These are phyloP conservation scores for Drosophila mulleri DNA, from an alignment of 2,888 invertebrate species.

Conservation along the genomic window DNA sequence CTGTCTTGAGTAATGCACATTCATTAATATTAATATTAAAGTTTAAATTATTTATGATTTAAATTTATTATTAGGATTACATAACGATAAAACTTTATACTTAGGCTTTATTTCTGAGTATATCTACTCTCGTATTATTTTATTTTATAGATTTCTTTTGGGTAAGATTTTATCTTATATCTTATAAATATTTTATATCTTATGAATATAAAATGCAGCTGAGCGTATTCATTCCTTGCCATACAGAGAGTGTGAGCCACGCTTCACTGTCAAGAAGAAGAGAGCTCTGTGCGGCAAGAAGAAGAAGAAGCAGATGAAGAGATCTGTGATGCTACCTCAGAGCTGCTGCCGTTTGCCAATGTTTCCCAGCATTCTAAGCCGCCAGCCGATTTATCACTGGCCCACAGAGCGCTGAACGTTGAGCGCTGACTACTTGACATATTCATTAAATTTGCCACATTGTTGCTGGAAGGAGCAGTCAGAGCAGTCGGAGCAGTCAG, in stretches of 20 bases:
- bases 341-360: conserved; percentile 29
- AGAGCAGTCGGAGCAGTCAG: neutral
- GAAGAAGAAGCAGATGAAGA: conserved; percentile 2
- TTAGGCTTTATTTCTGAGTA: too few species aligned
- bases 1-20: too few species aligned
- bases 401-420: conserved; percentile 52
- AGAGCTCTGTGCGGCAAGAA: neutral
- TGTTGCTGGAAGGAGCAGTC: conserved; percentile 49
- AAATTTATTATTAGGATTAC: too few species aligned
- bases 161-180: too few species aligned
- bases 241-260: conserved; percentile 36
- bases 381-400: conserved; percentile 75
- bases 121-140: too few species aligned
- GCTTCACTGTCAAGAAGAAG: conserved; percentile 27
- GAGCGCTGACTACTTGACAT: conserved; percentile 76
- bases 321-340: neutral
- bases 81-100: too few species aligned
- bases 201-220: conserved; percentile 16
- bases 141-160: too few species aligned
- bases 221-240: neutral
- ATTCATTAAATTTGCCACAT: conserved; percentile 80
- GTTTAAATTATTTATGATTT: too few species aligned
- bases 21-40: too few species aligned
- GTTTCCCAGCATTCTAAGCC: conserved; percentile 57
- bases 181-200: too few species aligned